Evolutionary conservation across 2,888 invertebrate genomes (phyloP).

Genomic region (Aspidiotus destructor): DNA sequence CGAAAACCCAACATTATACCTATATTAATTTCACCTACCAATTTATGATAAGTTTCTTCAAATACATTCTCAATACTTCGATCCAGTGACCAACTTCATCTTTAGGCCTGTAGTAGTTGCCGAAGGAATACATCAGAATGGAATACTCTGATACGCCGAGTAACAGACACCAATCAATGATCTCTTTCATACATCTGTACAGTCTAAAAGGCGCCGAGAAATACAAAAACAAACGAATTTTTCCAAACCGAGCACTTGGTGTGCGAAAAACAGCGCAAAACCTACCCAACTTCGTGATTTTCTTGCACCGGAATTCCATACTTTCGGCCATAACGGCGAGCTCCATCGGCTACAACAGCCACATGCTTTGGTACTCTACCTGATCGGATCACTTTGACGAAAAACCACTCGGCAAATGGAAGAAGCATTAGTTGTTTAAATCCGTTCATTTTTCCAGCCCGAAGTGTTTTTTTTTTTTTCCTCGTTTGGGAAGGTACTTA

Average conservation of each 20-base stretch:
- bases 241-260: neutral
- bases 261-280: neutral
- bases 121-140: constrained; percentile 26
- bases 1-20: too few relatives aligned
- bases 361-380: constrained; percentile 18
- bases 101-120: constrained; percentile 27
- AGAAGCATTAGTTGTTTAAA: too few relatives aligned
- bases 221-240: neutral
- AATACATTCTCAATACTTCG: constrained; percentile 22
- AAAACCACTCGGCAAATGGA: neutral
- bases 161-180: constrained; percentile 28
- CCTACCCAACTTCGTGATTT: constrained; percentile 30
- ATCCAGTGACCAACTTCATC: constrained; percentile 29
- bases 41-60: constrained; percentile 23
- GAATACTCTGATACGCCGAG: constrained; percentile 26
- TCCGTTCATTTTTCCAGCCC: too few relatives aligned
- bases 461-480: too few relatives aligned
- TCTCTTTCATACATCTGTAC: constrained; percentile 16
- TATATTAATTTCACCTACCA: constrained; percentile 10
- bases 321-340: constrained; percentile 26
- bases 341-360: constrained; percentile 28
- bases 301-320: constrained; percentile 25
- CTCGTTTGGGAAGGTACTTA: too few relatives aligned
- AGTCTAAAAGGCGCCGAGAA: neutral
- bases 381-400: neutral